Evolutionary conservation across 2,888 invertebrate genomes (phyloP), one percentile per base, ranked within the genome.

Genomic region (Dichetophora obliterata): DNA sequence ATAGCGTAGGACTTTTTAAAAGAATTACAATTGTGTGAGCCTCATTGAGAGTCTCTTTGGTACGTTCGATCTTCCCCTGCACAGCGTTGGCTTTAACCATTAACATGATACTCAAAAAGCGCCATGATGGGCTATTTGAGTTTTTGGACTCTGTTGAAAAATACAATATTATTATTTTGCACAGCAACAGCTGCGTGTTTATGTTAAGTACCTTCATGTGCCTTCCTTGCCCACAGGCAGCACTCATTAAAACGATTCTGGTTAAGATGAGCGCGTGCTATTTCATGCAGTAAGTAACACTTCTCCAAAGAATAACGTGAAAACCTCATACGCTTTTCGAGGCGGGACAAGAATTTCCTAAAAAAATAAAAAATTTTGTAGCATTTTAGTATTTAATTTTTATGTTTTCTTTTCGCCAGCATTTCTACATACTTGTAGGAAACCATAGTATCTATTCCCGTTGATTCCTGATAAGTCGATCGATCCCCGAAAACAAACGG

Each of bases 401-500:
- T 43, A 8, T 37, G 37, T 37, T 37, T 37, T 37, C 5, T 31
- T 31, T 37, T 37, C n/a, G 6, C 2, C 1, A 43, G 1, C 43
- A 11, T 43, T 43, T 43, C 11, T 22, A 76, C 77, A 54, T 75
- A 88, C 88, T 83, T 86, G 69, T 85, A 84, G 3, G 80, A 80
- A 11, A 84, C 80, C 43, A 82, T 68, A n/a, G 80, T 77, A 78
- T 89, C 88, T 0, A 68, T 76, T 3, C 80, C 76, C 77, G 80
- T 81, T 0, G 83, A 81, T 54, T 84, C 78, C 27, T 80, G 80
- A 81, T 81, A 80, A 16, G 82, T 86, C 3, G 84, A 76, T 5
- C 80, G 86, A 79, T 88, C 84, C 0, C 88, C 88, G 52, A 89
- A 88, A 0, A 85, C 81, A 65, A 80, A 86, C 1, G 79, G 78